Percentiles rank a stretch among this genome's conserved stretches.
phyloP scores from a whole-genome alignment of 1,140 invertebrate genomes.

The Oryzaephilus surinamensis region DNA sequence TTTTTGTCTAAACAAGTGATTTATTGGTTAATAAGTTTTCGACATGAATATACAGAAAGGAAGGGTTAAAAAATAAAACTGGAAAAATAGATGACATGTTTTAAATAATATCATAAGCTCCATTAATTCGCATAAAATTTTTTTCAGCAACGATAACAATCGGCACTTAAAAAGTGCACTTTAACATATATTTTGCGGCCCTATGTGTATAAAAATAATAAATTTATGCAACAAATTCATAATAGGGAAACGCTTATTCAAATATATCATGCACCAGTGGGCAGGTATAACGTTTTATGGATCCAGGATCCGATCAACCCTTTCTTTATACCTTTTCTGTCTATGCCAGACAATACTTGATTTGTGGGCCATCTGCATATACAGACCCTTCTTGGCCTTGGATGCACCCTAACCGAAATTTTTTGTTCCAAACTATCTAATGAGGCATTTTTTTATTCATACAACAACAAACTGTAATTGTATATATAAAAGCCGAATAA shows the following conservation, averaged over 20 bases:
- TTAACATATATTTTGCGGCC: slow-evolving; percentile 16
- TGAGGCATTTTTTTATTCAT: slow-evolving; percentile 5
- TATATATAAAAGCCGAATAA: too few species aligned
- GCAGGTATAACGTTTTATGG: too few species aligned
- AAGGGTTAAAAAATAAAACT: too few species aligned
- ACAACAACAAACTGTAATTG: slow-evolving; percentile 9
- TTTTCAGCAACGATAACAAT: slow-evolving; percentile 23
- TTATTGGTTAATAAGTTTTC: too few species aligned
- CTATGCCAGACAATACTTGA: slow-evolving; percentile 29
- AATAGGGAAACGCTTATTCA: slow-evolving; percentile 19
- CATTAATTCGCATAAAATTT: slow-evolving; percentile 32
- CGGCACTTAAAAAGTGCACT: slow-evolving; percentile 11
- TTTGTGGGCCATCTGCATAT: slow-evolving; percentile 31
- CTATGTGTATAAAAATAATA: slow-evolving; percentile 17
- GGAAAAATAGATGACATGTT: slow-evolving; percentile 21
- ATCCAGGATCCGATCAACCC: slow-evolving; percentile 18
- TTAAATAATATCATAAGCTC: slow-evolving; percentile 34
- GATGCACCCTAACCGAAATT: background rate
- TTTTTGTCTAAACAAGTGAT: too few species aligned
- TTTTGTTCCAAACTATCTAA: slow-evolving; percentile 5
- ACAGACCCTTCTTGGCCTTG: slow-evolving; percentile 5
- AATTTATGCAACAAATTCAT: slow-evolving; percentile 20
- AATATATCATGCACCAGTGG: slow-evolving; percentile 27
- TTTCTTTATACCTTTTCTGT: slow-evolving; percentile 13
- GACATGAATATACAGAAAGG: too few species aligned